These are phyloP conservation scores for Dolichoris vasculosae DNA, from an alignment of 1,140 invertebrate genomes.

Conservation along the genomic window DNA sequence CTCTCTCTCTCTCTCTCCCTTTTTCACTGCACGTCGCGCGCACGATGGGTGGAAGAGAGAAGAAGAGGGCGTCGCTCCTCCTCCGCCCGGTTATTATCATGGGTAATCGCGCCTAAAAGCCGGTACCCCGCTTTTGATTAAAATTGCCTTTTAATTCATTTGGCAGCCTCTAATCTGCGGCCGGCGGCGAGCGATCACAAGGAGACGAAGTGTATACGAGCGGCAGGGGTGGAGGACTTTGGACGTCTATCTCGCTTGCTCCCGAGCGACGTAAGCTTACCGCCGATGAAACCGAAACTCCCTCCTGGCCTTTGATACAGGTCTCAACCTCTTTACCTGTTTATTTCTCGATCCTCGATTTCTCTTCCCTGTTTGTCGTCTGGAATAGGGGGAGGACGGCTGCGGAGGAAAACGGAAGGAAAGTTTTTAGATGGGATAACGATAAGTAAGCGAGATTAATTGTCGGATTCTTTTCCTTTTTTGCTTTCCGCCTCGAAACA, in stretches of 20 bases:
- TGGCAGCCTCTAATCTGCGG: constrained; percentile 71
- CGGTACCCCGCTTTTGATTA: constrained; percentile 72
- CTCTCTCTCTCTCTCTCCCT: constrained; percentile 42
- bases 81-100: constrained; percentile 71
- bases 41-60: constrained; percentile 43
- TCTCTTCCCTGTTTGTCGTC: constrained; percentile 1
- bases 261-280: neutral
- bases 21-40: constrained; percentile 49
- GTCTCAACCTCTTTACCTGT: neutral
- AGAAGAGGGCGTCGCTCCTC: constrained; percentile 49
- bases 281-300: constrained; percentile 2
- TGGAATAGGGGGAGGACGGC: neutral
- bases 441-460: neutral
- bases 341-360: constrained; percentile 20
- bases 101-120: constrained; percentile 72
- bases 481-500: too few relatives aligned
- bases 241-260: neutral
- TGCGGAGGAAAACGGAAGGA: neutral
- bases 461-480: neutral
- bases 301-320: constrained; percentile 1
- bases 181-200: constrained; percentile 53
- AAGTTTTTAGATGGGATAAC: constrained; percentile 1
- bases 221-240: neutral
- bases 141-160: constrained; percentile 75
- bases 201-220: constrained; percentile 12